Evolutionary conservation across 2,888 invertebrate species (phyloP).

Genomic region (Ophion ventricosus): DNA sequence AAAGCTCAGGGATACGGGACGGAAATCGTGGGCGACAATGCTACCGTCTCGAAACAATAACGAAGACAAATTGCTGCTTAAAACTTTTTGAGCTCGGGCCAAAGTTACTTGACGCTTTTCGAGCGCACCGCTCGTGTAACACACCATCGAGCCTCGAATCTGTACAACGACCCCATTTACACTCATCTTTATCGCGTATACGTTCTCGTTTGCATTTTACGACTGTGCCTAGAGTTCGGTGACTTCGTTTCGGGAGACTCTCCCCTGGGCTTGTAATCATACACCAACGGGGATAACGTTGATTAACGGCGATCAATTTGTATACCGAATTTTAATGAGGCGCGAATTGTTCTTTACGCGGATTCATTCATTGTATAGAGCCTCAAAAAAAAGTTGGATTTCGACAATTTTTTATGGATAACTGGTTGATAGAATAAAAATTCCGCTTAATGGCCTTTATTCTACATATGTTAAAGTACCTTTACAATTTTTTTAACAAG

Average conservation of each 20-base stretch:
- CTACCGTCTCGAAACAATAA: constrained; percentile 62
- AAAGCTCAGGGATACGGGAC: neutral
- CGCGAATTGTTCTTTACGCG: neutral
- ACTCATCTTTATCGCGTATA: constrained; percentile 56
- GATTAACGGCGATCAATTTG: constrained; percentile 29
- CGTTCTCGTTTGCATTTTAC: constrained; percentile 37
- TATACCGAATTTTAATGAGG: neutral
- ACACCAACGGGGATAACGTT: neutral
- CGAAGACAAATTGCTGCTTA: constrained; percentile 66
- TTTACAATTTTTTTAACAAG: neutral
- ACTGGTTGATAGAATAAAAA: no score
- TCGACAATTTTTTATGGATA: no score
- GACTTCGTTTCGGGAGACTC: constrained; percentile 7
- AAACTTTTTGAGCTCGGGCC: constrained; percentile 67
- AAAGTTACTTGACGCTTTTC: constrained; percentile 54
- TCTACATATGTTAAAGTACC: neutral
- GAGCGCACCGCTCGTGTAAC: neutral
- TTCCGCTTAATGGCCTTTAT: no score
- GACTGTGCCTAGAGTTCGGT: constrained; percentile 21
- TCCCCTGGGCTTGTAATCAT: neutral
- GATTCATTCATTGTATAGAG: neutral
- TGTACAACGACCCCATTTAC: constrained; percentile 55
- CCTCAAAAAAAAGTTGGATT: no score
- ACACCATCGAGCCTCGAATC: constrained; percentile 23
- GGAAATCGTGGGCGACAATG: constrained; percentile 16